Conservation (phyloP, 2,797 vertebrate species). For the Epinephelus awoara region DNA sequence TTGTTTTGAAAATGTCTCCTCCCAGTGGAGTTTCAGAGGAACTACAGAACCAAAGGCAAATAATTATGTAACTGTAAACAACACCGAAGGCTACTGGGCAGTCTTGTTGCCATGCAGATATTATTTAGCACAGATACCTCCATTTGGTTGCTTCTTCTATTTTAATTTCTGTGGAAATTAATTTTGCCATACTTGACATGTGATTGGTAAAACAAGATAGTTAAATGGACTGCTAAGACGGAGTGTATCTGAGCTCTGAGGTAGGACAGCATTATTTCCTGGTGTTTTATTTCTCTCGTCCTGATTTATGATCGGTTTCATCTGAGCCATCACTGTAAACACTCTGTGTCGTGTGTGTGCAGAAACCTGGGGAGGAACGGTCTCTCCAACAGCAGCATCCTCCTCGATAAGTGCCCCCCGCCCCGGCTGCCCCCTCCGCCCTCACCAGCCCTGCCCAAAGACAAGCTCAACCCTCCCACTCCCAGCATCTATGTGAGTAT, state of each 20-base stretch:
- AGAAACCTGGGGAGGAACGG: conserved; percentile 99
- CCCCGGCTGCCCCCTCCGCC: conserved; percentile 96
- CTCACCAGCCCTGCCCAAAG: conserved; percentile 96
- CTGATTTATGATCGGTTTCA: not conserved
- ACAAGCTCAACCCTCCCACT: conserved; percentile 99
- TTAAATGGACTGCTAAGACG: not conserved
- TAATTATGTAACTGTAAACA: conserved; percentile 71
- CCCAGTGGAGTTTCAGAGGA: conserved; percentile 61
- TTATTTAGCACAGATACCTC: conserved; percentile 5
- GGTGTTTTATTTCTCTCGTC: not conserved
- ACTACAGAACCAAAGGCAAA: conserved; percentile 48
- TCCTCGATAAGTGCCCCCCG: conserved; percentile 98
- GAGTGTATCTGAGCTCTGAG: not conserved
- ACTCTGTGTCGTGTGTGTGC: not conserved
- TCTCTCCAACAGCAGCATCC: conserved; percentile 97
- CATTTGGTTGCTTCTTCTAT: not conserved
- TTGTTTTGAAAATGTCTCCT: conserved; percentile 70
- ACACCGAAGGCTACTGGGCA: conserved; percentile 63
- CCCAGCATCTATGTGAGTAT: conserved; percentile 99
- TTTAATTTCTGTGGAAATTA: not conserved
- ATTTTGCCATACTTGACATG: not conserved
- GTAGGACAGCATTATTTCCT: not conserved
- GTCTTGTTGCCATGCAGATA: conserved; percentile 77
- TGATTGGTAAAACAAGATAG: not conserved
- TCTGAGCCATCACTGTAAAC: not conserved